Evolutionary conservation across 2,797 vertebrate species (phyloP), one percentile per base, ranked within the genome.

Genomic region (Enoplosus armatus): DNA sequence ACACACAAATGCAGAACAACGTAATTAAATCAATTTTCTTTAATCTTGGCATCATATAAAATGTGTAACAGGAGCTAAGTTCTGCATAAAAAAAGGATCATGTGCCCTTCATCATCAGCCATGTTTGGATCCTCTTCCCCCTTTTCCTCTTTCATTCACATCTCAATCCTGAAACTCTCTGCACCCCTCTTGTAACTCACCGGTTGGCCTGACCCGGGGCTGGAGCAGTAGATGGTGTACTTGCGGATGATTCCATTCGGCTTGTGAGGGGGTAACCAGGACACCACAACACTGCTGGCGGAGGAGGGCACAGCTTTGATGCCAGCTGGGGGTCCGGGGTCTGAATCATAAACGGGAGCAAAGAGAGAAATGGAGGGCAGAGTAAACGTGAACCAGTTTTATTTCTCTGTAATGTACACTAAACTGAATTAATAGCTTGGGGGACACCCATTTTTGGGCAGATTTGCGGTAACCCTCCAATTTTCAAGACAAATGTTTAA

Each of bases 151-250:
- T 83, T 63, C 56, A 66, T 56, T 60, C 59, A 69, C 62, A 69
- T 71, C 15, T 54, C 50, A 26, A 24, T 39, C 10, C 51, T 50
- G 27, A 85, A 88, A 84, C 61, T 79, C 75, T 67, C 20, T 15
- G 51, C 82, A 75, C 83, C 82, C 88, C 91, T 85, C 60, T 61
- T 7, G 33, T 74, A 62, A 90, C 97, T 92, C 93, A 99, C 98
- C 88, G 98, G 98, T 94, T 99, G 98, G 77, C 97, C 97, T 2
- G 97, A 98, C 58, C 98, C 98, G 0, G 97, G 97, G 93, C 97
- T 99, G 91, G 97, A 98, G 95, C 98, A 99, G 95, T 99, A 99
- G 95, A 99, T 99, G 92, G 97, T 99, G 93, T 99, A 99, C 78
- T 99, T 99, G 84, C 97, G 96, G 93, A 99, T 99, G 91, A 99